Evolutionary conservation across 2,888 invertebrate species (phyloP).

Genomic region (Pseudococcus jackbeardsleyi): DNA sequence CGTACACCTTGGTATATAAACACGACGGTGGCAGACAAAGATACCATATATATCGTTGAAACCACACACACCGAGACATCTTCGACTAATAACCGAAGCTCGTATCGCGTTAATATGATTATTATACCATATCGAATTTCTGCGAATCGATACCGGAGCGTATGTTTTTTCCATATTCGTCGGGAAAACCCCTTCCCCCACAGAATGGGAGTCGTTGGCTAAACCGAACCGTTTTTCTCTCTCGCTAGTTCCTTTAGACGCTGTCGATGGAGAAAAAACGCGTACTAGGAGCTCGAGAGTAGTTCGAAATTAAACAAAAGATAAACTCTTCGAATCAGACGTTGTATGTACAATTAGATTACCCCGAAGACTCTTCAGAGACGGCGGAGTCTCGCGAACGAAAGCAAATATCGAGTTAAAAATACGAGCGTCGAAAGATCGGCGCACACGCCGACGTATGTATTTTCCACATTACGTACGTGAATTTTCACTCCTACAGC

Average conservation of each 20-base stretch:
- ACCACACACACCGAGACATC: conserved; percentile 12
- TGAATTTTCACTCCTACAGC: background rate
- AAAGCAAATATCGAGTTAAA: conserved; percentile 29
- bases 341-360: conserved; percentile 27
- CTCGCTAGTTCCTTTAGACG: background rate
- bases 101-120: conserved; percentile 33
- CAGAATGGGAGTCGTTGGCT: too few relatives aligned
- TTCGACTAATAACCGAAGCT: conserved; percentile 28
- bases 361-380: background rate
- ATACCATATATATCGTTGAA: conserved; percentile 17
- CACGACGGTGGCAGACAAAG: background rate
- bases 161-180: conserved; percentile 4
- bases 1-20: background rate
- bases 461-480: too few relatives aligned
- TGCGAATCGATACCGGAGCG: background rate
- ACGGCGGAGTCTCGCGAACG: background rate
- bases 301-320: conserved; percentile 9
- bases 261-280: background rate
- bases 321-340: background rate
- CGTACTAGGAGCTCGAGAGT: background rate
- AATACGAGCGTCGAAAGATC: background rate
- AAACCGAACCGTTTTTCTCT: too few relatives aligned
- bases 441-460: background rate
- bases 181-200: background rate
- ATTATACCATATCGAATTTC: conserved; percentile 38